Evolutionary conservation across 1,140 invertebrate species (phyloP).

Genomic region (Atta cephalotes): DNA sequence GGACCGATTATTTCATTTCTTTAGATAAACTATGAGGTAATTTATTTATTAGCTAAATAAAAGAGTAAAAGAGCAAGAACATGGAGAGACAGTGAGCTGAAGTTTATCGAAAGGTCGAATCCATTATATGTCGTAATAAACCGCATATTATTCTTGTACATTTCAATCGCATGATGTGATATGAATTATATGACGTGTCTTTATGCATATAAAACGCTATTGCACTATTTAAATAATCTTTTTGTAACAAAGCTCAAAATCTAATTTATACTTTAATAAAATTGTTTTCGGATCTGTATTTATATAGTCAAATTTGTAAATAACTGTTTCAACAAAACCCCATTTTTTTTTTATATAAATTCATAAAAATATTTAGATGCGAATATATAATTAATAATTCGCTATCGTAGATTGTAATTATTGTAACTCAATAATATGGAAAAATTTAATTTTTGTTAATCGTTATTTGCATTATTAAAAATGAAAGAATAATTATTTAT

Average conservation of each 20-base stretch:
- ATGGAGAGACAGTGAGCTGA: too few relatives aligned
- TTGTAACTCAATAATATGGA: background rate
- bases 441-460: constrained; percentile 1
- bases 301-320: too few relatives aligned
- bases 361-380: background rate
- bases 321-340: too few relatives aligned
- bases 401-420: background rate
- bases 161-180: background rate
- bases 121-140: background rate
- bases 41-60: too few relatives aligned
- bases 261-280: background rate
- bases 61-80: too few relatives aligned
- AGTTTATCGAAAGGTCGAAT: too few relatives aligned
- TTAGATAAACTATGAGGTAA: too few relatives aligned
- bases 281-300: too few relatives aligned
- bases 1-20: too few relatives aligned
- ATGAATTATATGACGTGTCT: background rate
- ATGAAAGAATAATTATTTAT: background rate
- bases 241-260: background rate
- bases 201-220: background rate
- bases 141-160: background rate
- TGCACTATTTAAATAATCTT: background rate
- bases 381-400: constrained; percentile 3
- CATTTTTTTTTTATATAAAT: too few relatives aligned
- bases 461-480: background rate